phyloP scores from a whole-genome alignment of 2,113 vertebrate genomes.

The Symphodus melops region DNA sequence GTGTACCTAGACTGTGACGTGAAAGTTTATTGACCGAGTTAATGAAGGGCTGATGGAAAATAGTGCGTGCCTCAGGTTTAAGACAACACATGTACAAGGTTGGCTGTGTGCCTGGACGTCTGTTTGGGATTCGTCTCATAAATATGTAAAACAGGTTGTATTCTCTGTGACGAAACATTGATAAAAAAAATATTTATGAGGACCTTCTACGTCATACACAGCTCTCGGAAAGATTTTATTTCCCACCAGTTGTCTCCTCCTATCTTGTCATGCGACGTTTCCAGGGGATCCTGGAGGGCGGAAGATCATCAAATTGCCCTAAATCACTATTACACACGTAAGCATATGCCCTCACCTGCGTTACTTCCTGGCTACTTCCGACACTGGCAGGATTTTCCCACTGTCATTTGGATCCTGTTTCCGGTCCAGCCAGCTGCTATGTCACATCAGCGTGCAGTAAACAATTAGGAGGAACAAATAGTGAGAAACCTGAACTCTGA shows the following conservation, averaged over 20 bases:
- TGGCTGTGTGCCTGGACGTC: constrained; percentile 9
- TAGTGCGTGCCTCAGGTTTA: not conserved
- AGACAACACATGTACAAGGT: not conserved
- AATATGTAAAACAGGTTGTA: not conserved
- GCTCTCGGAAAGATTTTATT: not conserved
- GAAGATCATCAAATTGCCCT: constrained; percentile 60
- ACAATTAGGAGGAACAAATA: constrained; percentile 85
- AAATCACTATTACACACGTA: constrained; percentile 56
- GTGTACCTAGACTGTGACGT: not conserved
- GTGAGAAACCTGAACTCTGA: constrained; percentile 81
- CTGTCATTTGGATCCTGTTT: constrained; percentile 69
- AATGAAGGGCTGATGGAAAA: constrained; percentile 19
- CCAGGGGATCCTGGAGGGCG: constrained; percentile 38
- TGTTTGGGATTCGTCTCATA: constrained; percentile 4
- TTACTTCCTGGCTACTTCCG: constrained; percentile 60
- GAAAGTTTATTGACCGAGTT: not conserved
- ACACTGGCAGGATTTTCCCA: constrained; percentile 58
- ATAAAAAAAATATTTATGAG: constrained; percentile 26
- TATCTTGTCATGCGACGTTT: constrained; percentile 31
- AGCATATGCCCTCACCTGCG: constrained; percentile 59
- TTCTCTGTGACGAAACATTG: not conserved
- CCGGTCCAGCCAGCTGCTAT: constrained; percentile 73
- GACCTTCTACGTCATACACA: constrained; percentile 1
- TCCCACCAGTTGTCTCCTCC: not conserved
- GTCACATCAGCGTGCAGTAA: constrained; percentile 73